Percentiles rank a stretch among this genome's conserved stretches.
These are phyloP conservation scores for Drosophila truncata DNA, from an alignment of 1,140 invertebrate species.

Conservation along the genomic window DNA sequence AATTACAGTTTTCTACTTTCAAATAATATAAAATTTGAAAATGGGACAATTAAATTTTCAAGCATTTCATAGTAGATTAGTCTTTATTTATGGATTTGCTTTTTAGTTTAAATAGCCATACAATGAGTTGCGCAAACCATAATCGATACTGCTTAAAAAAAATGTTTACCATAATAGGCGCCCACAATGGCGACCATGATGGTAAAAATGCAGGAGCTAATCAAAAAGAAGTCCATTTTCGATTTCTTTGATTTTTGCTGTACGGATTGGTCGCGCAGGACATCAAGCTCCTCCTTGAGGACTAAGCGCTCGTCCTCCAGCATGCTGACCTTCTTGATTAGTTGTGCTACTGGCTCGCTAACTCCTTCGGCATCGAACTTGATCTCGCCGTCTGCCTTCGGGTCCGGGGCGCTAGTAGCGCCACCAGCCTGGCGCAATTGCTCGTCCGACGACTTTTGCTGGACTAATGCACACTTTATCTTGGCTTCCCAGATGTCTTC, in stretches of 20 bases:
- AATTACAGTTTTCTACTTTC: not conserved
- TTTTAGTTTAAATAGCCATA: constrained; percentile 8
- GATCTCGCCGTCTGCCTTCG: not conserved
- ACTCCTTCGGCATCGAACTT: constrained; percentile 9
- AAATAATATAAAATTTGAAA: not conserved
- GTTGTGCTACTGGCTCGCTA: constrained; percentile 7
- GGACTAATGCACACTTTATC: constrained; percentile 43
- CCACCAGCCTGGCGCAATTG: not conserved
- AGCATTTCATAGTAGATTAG: no score
- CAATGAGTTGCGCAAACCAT: constrained; percentile 2
- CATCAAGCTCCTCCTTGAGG: constrained; percentile 27
- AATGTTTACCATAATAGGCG: constrained; percentile 21
- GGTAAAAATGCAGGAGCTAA: constrained; percentile 1
- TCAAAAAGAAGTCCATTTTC: not conserved
- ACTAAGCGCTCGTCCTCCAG: constrained; percentile 36
- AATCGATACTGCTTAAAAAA: constrained; percentile 3
- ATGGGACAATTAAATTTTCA: no score
- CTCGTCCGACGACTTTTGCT: not conserved
- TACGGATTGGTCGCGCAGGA: not conserved
- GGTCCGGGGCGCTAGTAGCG: not conserved
- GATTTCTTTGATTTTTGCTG: not conserved
- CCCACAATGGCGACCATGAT: constrained; percentile 19
- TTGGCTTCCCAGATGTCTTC: constrained; percentile 45
- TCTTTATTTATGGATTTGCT: not conserved
- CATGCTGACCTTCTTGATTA: constrained; percentile 24